Evolutionary conservation across 2,113 vertebrate genomes (phyloP), one percentile per base, ranked within the genome.

Genomic region (Nestor notabilis): DNA sequence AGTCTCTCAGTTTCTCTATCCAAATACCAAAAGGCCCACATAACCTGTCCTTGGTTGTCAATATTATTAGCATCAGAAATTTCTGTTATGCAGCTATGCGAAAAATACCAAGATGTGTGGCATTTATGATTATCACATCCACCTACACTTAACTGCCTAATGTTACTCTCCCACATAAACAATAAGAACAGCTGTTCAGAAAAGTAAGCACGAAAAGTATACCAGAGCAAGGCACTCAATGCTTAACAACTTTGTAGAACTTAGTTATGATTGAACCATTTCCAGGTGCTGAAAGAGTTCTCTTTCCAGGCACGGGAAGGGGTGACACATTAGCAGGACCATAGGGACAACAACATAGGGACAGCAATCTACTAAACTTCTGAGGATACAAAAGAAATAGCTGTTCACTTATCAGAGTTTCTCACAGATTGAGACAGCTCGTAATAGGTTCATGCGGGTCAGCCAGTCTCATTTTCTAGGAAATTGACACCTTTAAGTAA

Each of bases 161-260:
- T 31, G 41, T 60, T 66, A n/a, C 27, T 72, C 52, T 88, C 77
- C 83, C 39, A 89, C 46, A 70, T 3, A 69, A 25, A 52, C 21
- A 61, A 6, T n/a, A 89, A 70, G 37, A 94, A 69, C 41, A 74
- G n/a, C 33, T 74, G 50, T 27, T 89, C n/a, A 82, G n/a, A 84
- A 89, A 83, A 89, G n/a, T 12, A 76, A 77, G 68, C 13, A 72
- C 23, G 47, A 70, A 74, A 71, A 80, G 61, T 41, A 74, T 6
- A 49, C 19, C 12, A 17, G n/a, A 52, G n/a, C 3, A n/a, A 89
- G 37, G 21, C 28, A 65, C 5, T 61, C 0, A 0, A 18, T 31
- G 49, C 13, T 89, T 28, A 56, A 72, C 27, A 76, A 37, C 14
- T 44, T 17, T n/a, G 19, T 43, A n/a, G 46, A 89, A 74, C 17